Evolutionary conservation across 2,113 vertebrate genomes (phyloP), one percentile per base, ranked within the genome.

Genomic region (Apteryx mantelli): DNA sequence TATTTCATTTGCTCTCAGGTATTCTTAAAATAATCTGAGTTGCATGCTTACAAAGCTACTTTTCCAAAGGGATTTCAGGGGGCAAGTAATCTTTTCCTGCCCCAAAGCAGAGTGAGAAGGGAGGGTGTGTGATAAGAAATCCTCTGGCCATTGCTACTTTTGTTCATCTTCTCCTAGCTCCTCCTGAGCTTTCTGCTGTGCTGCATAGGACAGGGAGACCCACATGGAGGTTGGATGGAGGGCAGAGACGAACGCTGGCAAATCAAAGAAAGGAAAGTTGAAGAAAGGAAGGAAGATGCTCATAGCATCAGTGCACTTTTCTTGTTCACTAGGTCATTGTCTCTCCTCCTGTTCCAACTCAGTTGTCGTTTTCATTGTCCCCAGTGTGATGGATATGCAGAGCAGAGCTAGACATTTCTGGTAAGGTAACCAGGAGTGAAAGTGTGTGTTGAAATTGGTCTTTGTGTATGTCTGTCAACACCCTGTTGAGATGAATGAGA

Each of bases 361-460:
- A 13, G 26, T 60, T 93, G 86, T 50, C 50, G 70, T 93, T 96
- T 86, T 78, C 76, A 60, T 71, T 94, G 86, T 92, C n/a, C 42
- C 42, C 38, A 24, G 30, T 28, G 34, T 63, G 71, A 77, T 46
- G 52, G 63, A 52, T 82, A 66, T 52, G 58, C 68, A 84, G 58
- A 65, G 61, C 32, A 87, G 60, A 91, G 53, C 0, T 7, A 77
- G 76, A 48, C 42, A 6, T 70, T 91, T 64, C 68, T 88, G 71
- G 68, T 86, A 64, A 90, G 86, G 76, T 64, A 81, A 87, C 88
- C 55, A 91, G 85, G 40, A 96, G 55, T 75, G 73, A 90, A 81
- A 7, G 5, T 42, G 18, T 52, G 60, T 11, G 4, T 93, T 74
- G 76, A 86, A 77, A 91, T 53, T 86, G 71, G 44, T 36, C 60